Evolutionary conservation across 2,888 invertebrate genomes (phyloP).

Genomic region (Coleophora deauratella): DNA sequence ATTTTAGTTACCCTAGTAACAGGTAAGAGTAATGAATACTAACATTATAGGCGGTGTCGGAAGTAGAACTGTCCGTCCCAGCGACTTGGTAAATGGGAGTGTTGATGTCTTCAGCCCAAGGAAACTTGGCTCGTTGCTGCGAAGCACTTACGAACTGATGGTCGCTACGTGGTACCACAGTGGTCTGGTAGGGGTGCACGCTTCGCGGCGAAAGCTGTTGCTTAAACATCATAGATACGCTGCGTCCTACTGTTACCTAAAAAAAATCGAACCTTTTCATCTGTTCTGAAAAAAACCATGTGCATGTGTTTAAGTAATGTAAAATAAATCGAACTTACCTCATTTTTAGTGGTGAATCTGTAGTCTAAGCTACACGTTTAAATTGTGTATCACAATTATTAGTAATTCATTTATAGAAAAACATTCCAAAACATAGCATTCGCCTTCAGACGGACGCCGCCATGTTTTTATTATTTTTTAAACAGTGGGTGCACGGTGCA

Average conservation of each 20-base stretch:
- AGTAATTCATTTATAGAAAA: too few relatives aligned
- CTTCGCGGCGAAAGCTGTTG: conserved; percentile 61
- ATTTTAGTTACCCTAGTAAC: neutral
- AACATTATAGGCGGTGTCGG: conserved; percentile 66
- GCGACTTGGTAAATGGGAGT: conserved; percentile 53
- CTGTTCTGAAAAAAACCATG: conserved; percentile 9
- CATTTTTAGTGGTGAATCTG: neutral
- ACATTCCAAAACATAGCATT: too few relatives aligned
- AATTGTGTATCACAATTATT: too few relatives aligned
- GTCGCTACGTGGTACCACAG: conserved; percentile 60
- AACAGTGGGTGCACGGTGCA: too few relatives aligned
- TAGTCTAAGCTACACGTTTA: too few relatives aligned
- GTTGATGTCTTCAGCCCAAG: conserved; percentile 61
- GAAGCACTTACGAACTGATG: conserved; percentile 58
- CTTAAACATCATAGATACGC: conserved; percentile 61
- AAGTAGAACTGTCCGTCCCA: conserved; percentile 66
- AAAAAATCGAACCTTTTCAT: conserved; percentile 15
- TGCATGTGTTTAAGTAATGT: neutral
- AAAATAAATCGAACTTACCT: conserved; percentile 2
- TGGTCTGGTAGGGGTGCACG: conserved; percentile 68
- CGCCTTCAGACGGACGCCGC: too few relatives aligned
- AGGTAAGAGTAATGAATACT: conserved; percentile 12
- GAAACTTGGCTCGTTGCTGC: conserved; percentile 63
- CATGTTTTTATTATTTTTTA: too few relatives aligned
- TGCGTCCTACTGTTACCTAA: conserved; percentile 21